These are phyloP conservation scores for Notospermus geniculatus DNA, from an alignment of 1,140 invertebrate species.

Conservation along the genomic window DNA sequence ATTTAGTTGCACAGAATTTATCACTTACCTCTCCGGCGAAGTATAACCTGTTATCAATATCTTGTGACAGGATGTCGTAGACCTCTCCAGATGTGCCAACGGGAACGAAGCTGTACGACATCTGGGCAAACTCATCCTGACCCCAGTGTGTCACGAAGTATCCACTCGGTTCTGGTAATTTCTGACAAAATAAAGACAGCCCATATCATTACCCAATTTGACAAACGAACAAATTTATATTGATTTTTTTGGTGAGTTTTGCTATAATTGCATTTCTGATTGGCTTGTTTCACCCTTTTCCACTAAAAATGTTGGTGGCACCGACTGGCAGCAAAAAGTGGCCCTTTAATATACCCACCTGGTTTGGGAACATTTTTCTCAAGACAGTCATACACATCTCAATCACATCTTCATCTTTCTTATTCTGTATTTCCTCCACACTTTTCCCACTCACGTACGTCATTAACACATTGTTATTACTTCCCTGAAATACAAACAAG, in stretches of 20 bases:
- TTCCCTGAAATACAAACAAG: no score
- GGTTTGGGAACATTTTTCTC: slow-evolving; percentile 29
- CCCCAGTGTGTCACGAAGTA: slow-evolving; percentile 58
- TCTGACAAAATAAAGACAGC: slow-evolving; percentile 22
- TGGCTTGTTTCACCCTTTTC: no score
- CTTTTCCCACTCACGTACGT: slow-evolving; percentile 53
- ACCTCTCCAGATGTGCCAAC: slow-evolving; percentile 46
- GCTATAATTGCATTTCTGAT: no score
- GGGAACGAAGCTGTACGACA: slow-evolving; percentile 58
- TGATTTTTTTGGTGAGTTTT: no score
- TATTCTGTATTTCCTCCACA: slow-evolving; percentile 39
- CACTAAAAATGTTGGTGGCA: no score
- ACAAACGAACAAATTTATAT: no score
- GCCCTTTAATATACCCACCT: slow-evolving; percentile 26
- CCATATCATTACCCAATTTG: no score
- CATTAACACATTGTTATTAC: slow-evolving; percentile 37
- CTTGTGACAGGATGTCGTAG: slow-evolving; percentile 53
- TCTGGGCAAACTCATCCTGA: slow-evolving; percentile 43
- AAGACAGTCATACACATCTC: slow-evolving; percentile 45
- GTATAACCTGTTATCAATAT: slow-evolving; percentile 53
- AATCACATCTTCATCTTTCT: slow-evolving; percentile 50
- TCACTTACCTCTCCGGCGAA: slow-evolving; percentile 59
- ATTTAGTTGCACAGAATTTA: no score
- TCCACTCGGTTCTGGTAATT: slow-evolving; percentile 48
- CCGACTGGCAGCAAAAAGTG: no score